A percentile compares a stretch with the other conserved stretches of the same genome.
phyloP scores from a whole-genome alignment of 1,140 invertebrate species.

The Penaeus chinensis region DNA sequence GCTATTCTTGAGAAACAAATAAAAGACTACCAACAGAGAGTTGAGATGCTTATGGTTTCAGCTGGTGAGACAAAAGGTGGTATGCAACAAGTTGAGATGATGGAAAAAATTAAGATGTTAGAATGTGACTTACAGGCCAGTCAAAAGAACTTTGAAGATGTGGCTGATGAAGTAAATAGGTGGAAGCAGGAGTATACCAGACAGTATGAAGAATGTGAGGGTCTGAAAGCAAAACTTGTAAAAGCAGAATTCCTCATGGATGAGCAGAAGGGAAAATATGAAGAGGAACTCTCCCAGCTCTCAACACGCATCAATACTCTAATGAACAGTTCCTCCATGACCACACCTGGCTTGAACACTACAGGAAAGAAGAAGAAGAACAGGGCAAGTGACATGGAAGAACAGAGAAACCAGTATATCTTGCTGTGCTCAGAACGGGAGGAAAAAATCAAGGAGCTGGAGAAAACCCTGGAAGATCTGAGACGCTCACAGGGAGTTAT shows the following conservation, averaged over 20 bases:
- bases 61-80: too few species aligned
- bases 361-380: background rate
- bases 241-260: background rate
- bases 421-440: background rate
- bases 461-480: conserved; percentile 4
- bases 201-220: conserved; percentile 25
- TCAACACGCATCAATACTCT: background rate
- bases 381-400: background rate
- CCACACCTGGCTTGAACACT: background rate
- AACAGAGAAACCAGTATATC: conserved; percentile 8
- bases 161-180: conserved; percentile 9
- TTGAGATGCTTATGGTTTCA: background rate
- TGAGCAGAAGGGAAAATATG: conserved; percentile 6
- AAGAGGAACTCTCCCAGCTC: conserved; percentile 8
- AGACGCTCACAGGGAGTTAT: conserved; percentile 18
- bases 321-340: background rate
- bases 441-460: background rate
- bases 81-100: conserved; percentile 16
- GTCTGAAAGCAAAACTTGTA: conserved; percentile 2
- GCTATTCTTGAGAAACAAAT: background rate
- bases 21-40: background rate
- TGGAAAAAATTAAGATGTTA: conserved; percentile 8
- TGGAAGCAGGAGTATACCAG: conserved; percentile 26
- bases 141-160: conserved; percentile 17
- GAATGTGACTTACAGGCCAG: background rate